Evolutionary conservation across 2,888 invertebrate species (phyloP), one percentile per base, ranked within the genome.

Genomic region (Brachylomia viminalis): DNA sequence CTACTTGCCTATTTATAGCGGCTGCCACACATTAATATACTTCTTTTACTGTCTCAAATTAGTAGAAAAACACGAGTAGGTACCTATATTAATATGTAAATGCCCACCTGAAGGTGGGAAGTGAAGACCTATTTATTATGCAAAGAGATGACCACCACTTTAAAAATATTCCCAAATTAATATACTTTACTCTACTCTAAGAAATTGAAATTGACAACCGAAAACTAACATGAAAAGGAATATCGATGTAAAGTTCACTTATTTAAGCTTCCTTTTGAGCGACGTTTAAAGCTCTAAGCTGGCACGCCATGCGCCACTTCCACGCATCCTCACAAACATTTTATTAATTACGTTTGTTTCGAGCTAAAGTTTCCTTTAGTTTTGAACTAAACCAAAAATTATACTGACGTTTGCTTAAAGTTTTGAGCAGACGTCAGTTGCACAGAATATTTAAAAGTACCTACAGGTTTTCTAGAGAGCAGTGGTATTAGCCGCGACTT

Each of bases 171-270:
- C 17, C 3, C 27, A 47, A 52, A 56, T 17, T 33, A 38, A 4
- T 7, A 17, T n/a, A 62, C 72, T 84, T n/a, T n/a, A n/a, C n/a
- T n/a, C n/a, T n/a, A n/a, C n/a, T 86, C 86, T 72, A 2, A 76
- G 80, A 83, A 83, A 68, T 33, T 33, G 15, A 72, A 20, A 3
- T 13, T 30, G 20, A 4, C 47, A 56, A 66, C 15, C 17, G 38
- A 54, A n/a, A 38, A 54, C 17, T n/a, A 17, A 38, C 15, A n/a
- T 30, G 5, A 47, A 33, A 45, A n/a, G n/a, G 10, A 64, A 42
- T n/a, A 65, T 17, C n/a, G 6, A 38, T 17, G 27, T 33, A 47
- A 47, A 8, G 2, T 27, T 23, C 17, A 23, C 13, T 20, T 52
- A 20, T 3, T 15, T 52, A 62, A 62, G 74, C 45, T 17, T 64